phyloP scores from a whole-genome alignment of 2,888 invertebrate genomes.

The Apamea anceps region DNA sequence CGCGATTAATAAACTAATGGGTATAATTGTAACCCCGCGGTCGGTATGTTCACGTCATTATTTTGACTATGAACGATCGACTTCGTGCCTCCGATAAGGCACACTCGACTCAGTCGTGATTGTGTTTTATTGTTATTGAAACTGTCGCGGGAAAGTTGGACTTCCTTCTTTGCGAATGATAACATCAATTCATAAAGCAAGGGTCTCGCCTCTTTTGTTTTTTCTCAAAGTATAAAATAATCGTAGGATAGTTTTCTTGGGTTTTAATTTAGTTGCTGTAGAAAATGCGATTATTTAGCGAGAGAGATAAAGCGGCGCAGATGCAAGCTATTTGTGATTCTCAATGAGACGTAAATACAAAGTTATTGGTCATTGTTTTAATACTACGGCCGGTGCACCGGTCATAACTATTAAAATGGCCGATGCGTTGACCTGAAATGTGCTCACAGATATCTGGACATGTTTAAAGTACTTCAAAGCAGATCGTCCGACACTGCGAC shows the following conservation, averaged over 20 bases:
- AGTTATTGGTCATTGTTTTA: slow-evolving; percentile 89
- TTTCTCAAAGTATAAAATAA: slow-evolving; percentile 15
- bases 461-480: slow-evolving; percentile 52
- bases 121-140: slow-evolving; percentile 82
- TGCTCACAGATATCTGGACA: slow-evolving; percentile 71
- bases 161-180: slow-evolving; percentile 77
- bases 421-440: slow-evolving; percentile 81
- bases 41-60: slow-evolving; percentile 79
- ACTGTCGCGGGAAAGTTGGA: slow-evolving; percentile 78
- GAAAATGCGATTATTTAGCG: slow-evolving; percentile 65
- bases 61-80: slow-evolving; percentile 87
- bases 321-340: slow-evolving; percentile 72
- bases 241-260: slow-evolving; percentile 28
- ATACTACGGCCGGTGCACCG: slow-evolving; percentile 79
- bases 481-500: slow-evolving; percentile 14
- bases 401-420: slow-evolving; percentile 82
- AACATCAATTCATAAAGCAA: slow-evolving; percentile 64
- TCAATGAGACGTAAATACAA: slow-evolving; percentile 84
- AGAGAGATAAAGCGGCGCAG: slow-evolving; percentile 71
- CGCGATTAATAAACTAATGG: slow-evolving; percentile 88
- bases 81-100: slow-evolving; percentile 87
- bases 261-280: slow-evolving; percentile 53
- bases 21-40: slow-evolving; percentile 81
- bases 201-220: slow-evolving; percentile 12
- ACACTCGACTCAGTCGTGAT: slow-evolving; percentile 77